Percentiles rank a stretch among this genome's conserved stretches.
Evolutionary conservation across 2,888 invertebrate species (phyloP).

Genomic region (Bruchidius siliquastri): DNA sequence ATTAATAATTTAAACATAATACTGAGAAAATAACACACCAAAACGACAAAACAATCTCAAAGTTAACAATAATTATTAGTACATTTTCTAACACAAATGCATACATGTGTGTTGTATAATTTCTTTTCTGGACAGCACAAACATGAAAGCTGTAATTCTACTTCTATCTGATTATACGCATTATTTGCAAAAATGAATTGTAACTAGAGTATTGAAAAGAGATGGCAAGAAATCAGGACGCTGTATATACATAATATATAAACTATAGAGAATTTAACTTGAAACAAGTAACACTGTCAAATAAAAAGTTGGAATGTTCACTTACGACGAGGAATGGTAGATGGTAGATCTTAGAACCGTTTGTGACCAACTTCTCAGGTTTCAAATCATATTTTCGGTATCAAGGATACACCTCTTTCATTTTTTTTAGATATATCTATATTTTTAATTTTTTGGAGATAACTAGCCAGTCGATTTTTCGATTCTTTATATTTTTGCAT

Average conservation of each 20-base stretch:
- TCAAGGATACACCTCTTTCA: no score
- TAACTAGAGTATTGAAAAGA: not conserved
- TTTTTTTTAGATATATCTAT: no score
- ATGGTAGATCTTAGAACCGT: not conserved
- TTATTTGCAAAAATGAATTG: slow-evolving; percentile 19
- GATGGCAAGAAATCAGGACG: not conserved
- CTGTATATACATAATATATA: slow-evolving; percentile 11
- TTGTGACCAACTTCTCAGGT: not conserved
- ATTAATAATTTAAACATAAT: slow-evolving; percentile 1
- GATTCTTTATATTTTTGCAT: no score
- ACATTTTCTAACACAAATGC: slow-evolving; percentile 40
- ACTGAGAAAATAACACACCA: slow-evolving; percentile 28
- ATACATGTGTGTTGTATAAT: slow-evolving; percentile 24
- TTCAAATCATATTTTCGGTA: no score
- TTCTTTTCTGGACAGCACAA: slow-evolving; percentile 29
- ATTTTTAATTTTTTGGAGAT: no score
- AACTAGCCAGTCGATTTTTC: no score
- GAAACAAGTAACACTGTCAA: no score
- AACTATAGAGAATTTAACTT: slow-evolving; percentile 33
- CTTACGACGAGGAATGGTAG: not conserved
- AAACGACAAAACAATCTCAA: slow-evolving; percentile 38
- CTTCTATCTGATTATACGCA: slow-evolving; percentile 20
- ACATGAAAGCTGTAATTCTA: slow-evolving; percentile 38
- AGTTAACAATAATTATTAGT: not conserved
- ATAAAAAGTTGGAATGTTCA: slow-evolving; percentile 33